phyloP scores from a whole-genome alignment of 2,113 vertebrate genomes.

The Menidia beryllina region DNA sequence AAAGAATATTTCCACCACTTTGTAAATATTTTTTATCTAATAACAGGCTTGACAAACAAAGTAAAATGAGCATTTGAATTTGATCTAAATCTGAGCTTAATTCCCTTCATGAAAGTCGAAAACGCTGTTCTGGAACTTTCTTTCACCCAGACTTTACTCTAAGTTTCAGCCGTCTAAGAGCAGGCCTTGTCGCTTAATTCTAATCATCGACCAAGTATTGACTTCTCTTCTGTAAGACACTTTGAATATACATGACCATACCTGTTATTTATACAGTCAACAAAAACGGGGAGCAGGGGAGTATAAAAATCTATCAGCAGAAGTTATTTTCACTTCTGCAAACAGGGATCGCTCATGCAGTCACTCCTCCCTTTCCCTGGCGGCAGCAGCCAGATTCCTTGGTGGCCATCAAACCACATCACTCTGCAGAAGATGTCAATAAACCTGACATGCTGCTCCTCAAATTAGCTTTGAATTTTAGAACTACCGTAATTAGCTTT shows the following conservation, averaged over 20 bases:
- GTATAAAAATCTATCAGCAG: conserved; percentile 57
- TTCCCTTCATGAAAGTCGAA: not conserved
- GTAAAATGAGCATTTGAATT: not conserved
- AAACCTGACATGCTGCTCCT: conserved; percentile 77
- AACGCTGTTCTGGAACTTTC: not conserved
- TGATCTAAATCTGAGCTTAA: not conserved
- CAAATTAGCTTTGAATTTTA: conserved; percentile 82
- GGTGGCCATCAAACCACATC: conserved; percentile 77
- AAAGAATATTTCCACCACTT: conserved; percentile 59
- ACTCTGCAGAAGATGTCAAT: conserved; percentile 79
- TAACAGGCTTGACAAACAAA: conserved; percentile 7
- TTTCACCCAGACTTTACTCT: not conserved
- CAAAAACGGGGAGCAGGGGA: conserved; percentile 32
- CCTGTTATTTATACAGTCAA: conserved; percentile 35
- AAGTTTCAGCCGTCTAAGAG: not conserved
- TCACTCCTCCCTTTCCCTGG: conserved; percentile 52
- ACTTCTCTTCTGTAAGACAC: conserved; percentile 17
- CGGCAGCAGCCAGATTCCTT: conserved; percentile 57
- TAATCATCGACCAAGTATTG: conserved; percentile 32
- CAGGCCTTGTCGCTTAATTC: conserved; percentile 17
- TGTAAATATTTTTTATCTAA: conserved; percentile 24
- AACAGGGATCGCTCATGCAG: conserved; percentile 48
- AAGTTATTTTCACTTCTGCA: conserved; percentile 57
- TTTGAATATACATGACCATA: conserved; percentile 38
- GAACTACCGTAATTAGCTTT: conserved; percentile 81